Conservation (phyloP, 2,888 invertebrate genomes). For the Tipula confusa region DNA sequence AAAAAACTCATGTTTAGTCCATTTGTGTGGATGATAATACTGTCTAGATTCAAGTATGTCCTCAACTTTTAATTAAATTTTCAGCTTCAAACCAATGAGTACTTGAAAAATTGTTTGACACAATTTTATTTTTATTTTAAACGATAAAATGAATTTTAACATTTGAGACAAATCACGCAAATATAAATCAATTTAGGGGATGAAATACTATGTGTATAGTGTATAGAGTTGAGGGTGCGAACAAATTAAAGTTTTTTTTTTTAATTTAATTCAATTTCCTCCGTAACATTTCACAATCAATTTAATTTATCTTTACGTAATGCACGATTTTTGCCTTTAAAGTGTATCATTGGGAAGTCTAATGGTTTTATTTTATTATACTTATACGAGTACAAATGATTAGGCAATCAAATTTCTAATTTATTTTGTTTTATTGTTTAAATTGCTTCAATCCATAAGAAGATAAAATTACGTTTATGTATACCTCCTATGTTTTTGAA, state of each 20-base stretch:
- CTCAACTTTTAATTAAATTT: slow-evolving; percentile 7
- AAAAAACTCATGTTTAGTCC: not conserved
- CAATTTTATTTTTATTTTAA: not conserved
- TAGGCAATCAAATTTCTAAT: not conserved
- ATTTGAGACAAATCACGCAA: not conserved
- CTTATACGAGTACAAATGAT: not conserved
- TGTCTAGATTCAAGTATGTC: not conserved
- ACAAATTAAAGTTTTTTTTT: not conserved
- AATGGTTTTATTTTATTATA: not conserved
- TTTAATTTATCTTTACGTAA: not conserved
- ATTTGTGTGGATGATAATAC: not conserved
- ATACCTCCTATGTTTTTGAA: no score
- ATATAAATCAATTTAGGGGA: not conserved
- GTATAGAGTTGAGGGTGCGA: not conserved
- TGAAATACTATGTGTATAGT: not conserved
- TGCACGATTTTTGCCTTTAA: slow-evolving; percentile 8
- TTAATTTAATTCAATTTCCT: not conserved
- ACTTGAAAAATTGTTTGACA: not conserved
- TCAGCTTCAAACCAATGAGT: not conserved
- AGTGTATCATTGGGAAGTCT: not conserved
- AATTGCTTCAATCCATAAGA: not conserved
- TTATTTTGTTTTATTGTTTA: not conserved
- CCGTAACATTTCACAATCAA: not conserved
- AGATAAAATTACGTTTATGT: not conserved
- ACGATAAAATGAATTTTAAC: not conserved